Evolutionary conservation across 1,140 invertebrate species (phyloP), one percentile per base, ranked within the genome.

Genomic region (Diabrotica virgifera): DNA sequence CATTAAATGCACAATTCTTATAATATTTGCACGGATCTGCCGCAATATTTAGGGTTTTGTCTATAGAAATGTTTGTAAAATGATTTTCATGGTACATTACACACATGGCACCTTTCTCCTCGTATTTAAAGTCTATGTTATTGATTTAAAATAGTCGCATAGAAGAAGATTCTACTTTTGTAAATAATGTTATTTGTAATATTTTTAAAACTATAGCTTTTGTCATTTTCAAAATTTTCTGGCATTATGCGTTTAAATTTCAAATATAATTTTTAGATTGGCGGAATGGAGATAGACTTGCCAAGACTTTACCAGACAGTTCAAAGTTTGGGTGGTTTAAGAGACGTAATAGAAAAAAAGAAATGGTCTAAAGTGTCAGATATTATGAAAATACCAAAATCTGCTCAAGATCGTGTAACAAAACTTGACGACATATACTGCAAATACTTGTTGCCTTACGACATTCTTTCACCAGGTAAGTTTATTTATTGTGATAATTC

Each of bases 391-490:
- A 91, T 96, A 70, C 90, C 91, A 0, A 92, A 92, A 81, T 85
- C 87, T 36, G 88, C 90, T 0, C 90, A 94, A 72, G 92, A 95
- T 79, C 83, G 92, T 36, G 87, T 90, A 5, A 90, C 89, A 2
- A 94, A 94, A 78, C 79, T 98, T 7, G 94, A 97, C 77, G 89
- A 93, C 72, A 90, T 96, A 63, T 98, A 97, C 78, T 93, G 94
- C 78, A 95, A 95, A 86, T 97, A 95, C 81, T 81, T 97, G 36
- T 79, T 98, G 62, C 93, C 95, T 0, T 97, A 95, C 77, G 93
- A 95, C 69, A 93, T 90, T 0, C 78, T 97, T 6, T 90, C 91
- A 1, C 83, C 86, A 73, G 81, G 89, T 90, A 78, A 79, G 40
- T 24, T 24, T n/a, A n/a, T n/a, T n/a, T n/a, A n/a, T n/a, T n/a